Evolutionary conservation across 2,888 invertebrate species (phyloP).

Genomic region (Archips xylosteana): DNA sequence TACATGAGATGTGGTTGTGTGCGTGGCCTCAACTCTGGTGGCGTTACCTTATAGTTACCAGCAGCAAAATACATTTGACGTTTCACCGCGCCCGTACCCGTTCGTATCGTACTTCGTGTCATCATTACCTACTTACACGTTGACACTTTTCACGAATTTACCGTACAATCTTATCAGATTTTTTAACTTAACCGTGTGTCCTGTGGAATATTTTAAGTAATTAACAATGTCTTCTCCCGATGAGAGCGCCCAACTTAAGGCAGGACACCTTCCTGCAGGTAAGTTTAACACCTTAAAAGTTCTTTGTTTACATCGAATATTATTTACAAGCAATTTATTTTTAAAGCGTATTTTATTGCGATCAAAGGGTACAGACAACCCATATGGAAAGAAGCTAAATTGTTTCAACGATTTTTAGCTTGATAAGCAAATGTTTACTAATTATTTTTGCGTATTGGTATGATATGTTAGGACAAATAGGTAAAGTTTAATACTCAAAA

Average conservation of each 20-base stretch:
- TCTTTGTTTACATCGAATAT: slow-evolving; percentile 56
- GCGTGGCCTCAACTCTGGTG: no score
- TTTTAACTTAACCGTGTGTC: slow-evolving; percentile 45
- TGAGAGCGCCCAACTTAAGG: slow-evolving; percentile 90
- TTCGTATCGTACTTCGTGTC: slow-evolving; percentile 41
- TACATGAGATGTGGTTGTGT: no score
- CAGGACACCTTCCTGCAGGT: slow-evolving; percentile 97
- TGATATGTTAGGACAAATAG: neutral
- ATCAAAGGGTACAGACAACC: neutral
- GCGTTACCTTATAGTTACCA: no score
- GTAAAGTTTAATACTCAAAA: neutral
- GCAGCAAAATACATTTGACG: slow-evolving; percentile 46
- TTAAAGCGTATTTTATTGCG: slow-evolving; percentile 21
- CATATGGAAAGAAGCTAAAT: slow-evolving; percentile 12
- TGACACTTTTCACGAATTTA: slow-evolving; percentile 59
- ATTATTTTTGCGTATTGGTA: neutral
- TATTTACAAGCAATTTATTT: slow-evolving; percentile 47
- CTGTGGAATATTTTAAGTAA: slow-evolving; percentile 42
- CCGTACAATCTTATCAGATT: slow-evolving; percentile 57
- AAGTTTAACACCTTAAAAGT: slow-evolving; percentile 57
- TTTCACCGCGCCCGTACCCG: slow-evolving; percentile 46
- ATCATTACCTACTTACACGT: slow-evolving; percentile 66
- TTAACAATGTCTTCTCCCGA: slow-evolving; percentile 75
- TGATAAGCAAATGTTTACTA: neutral
- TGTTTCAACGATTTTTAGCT: neutral